Evolutionary conservation across 1,140 invertebrate genomes (phyloP).

Genomic region (Geopemphigus sp.): DNA sequence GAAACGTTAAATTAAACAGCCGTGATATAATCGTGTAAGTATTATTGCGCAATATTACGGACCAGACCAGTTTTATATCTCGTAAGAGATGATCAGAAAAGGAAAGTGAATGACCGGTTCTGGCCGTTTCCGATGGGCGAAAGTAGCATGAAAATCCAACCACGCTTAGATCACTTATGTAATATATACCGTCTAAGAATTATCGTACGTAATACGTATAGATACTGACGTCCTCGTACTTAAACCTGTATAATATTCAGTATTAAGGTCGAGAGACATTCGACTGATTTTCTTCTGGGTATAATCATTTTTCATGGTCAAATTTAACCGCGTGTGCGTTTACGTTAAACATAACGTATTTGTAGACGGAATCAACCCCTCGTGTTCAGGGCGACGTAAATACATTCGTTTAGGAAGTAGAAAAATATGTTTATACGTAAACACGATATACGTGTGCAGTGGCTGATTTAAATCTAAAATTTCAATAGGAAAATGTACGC

Average conservation of each 20-base stretch:
- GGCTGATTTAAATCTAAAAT: too few relatives aligned
- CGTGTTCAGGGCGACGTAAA: too few relatives aligned
- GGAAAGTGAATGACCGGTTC: conserved; percentile 48
- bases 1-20: neutral
- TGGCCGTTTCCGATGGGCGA: conserved; percentile 23
- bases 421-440: too few relatives aligned
- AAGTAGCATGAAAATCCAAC: conserved; percentile 24
- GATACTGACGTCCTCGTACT: neutral
- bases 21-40: conserved; percentile 1
- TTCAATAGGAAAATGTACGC: too few relatives aligned
- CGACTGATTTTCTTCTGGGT: neutral
- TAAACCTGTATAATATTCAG: neutral
- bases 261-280: conserved; percentile 30
- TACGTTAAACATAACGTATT: neutral
- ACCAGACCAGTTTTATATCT: conserved; percentile 18
- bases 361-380: too few relatives aligned
- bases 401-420: too few relatives aligned
- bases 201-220: neutral
- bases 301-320: conserved; percentile 24
- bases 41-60: conserved; percentile 24
- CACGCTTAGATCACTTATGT: neutral
- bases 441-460: too few relatives aligned
- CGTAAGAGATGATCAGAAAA: conserved; percentile 15
- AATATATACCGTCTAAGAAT: neutral
- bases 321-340: neutral